Percentiles rank a stretch among this genome's conserved stretches.
These are phyloP conservation scores for Nephrotoma flavescens DNA, from an alignment of 2,888 invertebrate genomes.

Conservation along the genomic window DNA sequence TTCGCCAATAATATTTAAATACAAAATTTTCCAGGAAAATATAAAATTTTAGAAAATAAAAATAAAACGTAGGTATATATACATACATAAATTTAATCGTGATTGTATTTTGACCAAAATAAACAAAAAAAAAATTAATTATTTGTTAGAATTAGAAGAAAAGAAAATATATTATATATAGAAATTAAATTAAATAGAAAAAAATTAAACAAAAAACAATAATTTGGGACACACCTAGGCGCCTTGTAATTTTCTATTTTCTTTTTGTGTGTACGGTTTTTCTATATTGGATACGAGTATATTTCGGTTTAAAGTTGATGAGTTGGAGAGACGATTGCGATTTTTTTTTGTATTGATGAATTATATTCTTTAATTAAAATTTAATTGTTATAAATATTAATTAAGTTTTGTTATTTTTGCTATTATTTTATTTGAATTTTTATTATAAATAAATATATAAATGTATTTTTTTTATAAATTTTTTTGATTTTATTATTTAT, in stretches of 20 bases:
- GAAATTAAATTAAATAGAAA: constrained; percentile 6
- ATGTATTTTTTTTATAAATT: not conserved
- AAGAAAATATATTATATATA: not conserved
- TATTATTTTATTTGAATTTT: constrained; percentile 1
- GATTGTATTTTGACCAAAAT: not conserved
- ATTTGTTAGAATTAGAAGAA: not conserved
- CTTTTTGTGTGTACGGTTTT: not conserved
- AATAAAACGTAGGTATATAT: not conserved
- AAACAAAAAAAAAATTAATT: constrained; percentile 2
- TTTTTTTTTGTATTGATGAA: not conserved
- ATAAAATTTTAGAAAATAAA: not conserved
- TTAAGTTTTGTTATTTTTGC: not conserved
- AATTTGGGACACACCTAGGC: constrained; percentile 14
- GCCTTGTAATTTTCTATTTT: constrained; percentile 10
- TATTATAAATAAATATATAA: not conserved
- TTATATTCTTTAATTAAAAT: constrained; percentile 3
- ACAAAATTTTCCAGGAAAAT: not conserved
- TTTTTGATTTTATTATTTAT: constrained; percentile 1
- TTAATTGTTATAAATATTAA: not conserved
- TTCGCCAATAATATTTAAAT: not conserved
- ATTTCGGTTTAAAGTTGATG: not conserved
- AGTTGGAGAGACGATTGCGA: not conserved
- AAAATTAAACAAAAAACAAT: constrained; percentile 9
- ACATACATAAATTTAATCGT: not conserved
- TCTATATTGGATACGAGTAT: not conserved